A percentile compares a stretch with the other conserved stretches of the same genome.
These are phyloP conservation scores for Paramuricea clavata DNA, from an alignment of 92 coral and sea anemone species.

Conservation along the genomic window DNA sequence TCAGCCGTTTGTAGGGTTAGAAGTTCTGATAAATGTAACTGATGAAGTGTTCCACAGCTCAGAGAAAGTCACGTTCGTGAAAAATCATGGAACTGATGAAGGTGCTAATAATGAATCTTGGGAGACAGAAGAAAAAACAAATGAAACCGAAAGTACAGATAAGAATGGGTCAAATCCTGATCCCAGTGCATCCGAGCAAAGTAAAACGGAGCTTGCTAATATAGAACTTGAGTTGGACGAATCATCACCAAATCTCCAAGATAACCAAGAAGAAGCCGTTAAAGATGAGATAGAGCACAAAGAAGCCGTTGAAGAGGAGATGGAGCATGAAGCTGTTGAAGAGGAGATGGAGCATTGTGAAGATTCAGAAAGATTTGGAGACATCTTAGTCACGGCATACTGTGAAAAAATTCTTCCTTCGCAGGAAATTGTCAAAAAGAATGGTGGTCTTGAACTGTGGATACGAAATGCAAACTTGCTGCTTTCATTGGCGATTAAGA, in stretches of 20 bases:
- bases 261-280: neutral
- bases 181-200: too few species aligned
- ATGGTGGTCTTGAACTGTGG: conserved; percentile 73
- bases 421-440: conserved; percentile 16
- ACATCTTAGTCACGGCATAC: conserved; percentile 55
- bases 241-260: neutral
- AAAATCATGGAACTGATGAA: neutral
- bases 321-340: too few species aligned
- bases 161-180: too few species aligned
- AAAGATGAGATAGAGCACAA: too few species aligned
- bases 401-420: conserved; percentile 78
- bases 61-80: neutral
- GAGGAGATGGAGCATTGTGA: neutral
- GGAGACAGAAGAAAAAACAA: too few species aligned
- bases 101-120: too few species aligned
- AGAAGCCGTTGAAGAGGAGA: too few species aligned
- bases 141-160: too few species aligned
- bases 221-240: neutral
- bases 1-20: neutral
- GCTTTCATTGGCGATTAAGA: conserved; percentile 70
- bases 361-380: neutral
- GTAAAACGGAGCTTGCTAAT: too few species aligned
- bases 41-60: neutral
- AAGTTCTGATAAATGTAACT: neutral
- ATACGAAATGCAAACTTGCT: conserved; percentile 58